Conservation (phyloP, 2,888 invertebrate genomes). For the Zygaena filipendulae region DNA sequence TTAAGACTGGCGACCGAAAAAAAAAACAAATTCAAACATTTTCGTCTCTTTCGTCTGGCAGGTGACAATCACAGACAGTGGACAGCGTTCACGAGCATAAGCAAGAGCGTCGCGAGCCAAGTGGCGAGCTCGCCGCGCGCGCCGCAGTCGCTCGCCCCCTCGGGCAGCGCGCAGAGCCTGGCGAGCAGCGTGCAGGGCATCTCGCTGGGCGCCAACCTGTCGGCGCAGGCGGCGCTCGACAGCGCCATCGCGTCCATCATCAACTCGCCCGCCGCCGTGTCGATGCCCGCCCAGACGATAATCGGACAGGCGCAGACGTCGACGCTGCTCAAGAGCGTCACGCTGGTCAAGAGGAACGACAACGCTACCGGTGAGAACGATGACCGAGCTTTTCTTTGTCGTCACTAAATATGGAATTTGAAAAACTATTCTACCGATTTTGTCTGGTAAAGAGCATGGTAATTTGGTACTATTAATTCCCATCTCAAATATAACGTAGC, state of each 20-base stretch:
- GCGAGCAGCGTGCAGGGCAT: slow-evolving; percentile 57
- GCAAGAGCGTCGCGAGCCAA: slow-evolving; percentile 30
- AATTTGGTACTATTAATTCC: too few relatives aligned
- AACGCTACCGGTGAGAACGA: slow-evolving; percentile 45
- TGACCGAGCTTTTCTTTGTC: too few relatives aligned
- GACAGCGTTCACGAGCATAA: slow-evolving; percentile 41
- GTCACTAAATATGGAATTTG: too few relatives aligned
- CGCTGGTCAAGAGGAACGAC: slow-evolving; percentile 52
- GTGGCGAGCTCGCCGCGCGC: slow-evolving; percentile 36
- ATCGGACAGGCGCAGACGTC: slow-evolving; percentile 30
- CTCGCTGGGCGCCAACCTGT: slow-evolving; percentile 36
- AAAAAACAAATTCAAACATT: too few relatives aligned
- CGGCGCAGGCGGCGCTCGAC: slow-evolving; percentile 45
- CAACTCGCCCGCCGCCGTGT: slow-evolving; percentile 41
- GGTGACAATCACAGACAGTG: slow-evolving; percentile 52
- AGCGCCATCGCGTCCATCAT: slow-evolving; percentile 56
- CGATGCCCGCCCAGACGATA: slow-evolving; percentile 28
- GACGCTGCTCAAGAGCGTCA: slow-evolving; percentile 49
- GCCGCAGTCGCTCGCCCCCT: slow-evolving; percentile 24
- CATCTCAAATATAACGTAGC: too few relatives aligned
- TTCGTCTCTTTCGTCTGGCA: too few relatives aligned
- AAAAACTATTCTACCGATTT: too few relatives aligned
- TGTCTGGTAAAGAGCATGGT: too few relatives aligned
- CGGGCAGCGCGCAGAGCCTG: slow-evolving; percentile 36
- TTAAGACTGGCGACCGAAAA: too few relatives aligned